phyloP scores from a whole-genome alignment of 2,888 invertebrate species.

The Serrognathus titanus region DNA sequence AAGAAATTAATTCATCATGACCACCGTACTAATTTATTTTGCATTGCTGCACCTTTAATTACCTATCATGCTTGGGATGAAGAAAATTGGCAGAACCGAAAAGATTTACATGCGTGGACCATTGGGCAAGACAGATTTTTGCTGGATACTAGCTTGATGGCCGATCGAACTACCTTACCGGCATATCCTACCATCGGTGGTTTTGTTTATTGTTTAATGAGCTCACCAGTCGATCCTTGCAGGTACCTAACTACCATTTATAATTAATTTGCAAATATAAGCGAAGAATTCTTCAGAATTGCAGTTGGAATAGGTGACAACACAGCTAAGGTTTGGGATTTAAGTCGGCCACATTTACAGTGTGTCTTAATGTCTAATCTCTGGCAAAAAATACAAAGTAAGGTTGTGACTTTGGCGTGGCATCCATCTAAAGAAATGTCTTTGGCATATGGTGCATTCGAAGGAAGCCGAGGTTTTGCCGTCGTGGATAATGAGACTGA shows the following conservation, averaged over 20 bases:
- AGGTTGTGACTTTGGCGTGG: constrained; percentile 76
- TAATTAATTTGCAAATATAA: not conserved
- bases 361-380: constrained; percentile 31
- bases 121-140: constrained; percentile 59
- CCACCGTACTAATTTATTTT: constrained; percentile 62
- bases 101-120: constrained; percentile 56
- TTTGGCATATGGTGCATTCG: constrained; percentile 79
- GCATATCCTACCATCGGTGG: constrained; percentile 62
- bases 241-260: constrained; percentile 48
- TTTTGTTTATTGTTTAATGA: constrained; percentile 58
- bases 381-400: constrained; percentile 42
- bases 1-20: constrained; percentile 44
- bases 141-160: constrained; percentile 50
- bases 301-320: constrained; percentile 77
- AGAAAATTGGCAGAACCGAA: constrained; percentile 34
- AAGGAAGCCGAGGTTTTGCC: no score
- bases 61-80: constrained; percentile 23
- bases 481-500: no score
- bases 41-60: constrained; percentile 51
- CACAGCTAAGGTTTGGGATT: constrained; percentile 69
- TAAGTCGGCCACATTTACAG: constrained; percentile 51
- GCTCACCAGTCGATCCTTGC: constrained; percentile 68
- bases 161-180: constrained; percentile 41
- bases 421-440: constrained; percentile 74
- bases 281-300: constrained; percentile 51